Percentiles rank a stretch among this genome's conserved stretches.
Conservation (phyloP, 2,113 vertebrate genomes). For the Stegostoma tigrinum region DNA sequence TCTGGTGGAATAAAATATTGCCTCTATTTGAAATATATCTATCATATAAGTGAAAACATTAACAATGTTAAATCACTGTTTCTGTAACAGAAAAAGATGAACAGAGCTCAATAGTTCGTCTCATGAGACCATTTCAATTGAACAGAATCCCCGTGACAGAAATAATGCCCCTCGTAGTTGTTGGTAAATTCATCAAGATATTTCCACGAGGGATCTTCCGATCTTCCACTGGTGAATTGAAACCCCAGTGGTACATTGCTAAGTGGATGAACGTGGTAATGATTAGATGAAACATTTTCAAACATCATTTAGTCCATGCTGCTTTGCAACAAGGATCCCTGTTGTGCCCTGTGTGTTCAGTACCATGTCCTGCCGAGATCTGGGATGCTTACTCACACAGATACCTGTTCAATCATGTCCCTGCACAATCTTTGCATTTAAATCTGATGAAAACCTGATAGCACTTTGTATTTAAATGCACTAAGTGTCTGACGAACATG, state of each 20-base stretch:
- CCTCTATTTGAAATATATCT: constrained; percentile 39
- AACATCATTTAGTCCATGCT: constrained; percentile 60
- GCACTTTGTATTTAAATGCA: constrained; percentile 39
- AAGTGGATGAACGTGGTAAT: constrained; percentile 64
- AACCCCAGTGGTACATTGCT: constrained; percentile 52
- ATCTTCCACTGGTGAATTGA: constrained; percentile 50
- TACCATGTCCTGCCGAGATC: constrained; percentile 45
- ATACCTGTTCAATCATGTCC: constrained; percentile 44
- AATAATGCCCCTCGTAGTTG: constrained; percentile 47
- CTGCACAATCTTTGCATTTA: constrained; percentile 40
- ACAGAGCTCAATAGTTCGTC: constrained; percentile 43
- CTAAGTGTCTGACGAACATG: constrained; percentile 32
- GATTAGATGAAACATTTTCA: constrained; percentile 69
- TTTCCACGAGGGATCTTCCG: constrained; percentile 51
- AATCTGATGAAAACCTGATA: constrained; percentile 39
- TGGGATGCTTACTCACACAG: constrained; percentile 45
- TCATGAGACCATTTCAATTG: constrained; percentile 62
- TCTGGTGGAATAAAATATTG: constrained; percentile 39
- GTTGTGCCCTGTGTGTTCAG: constrained; percentile 54
- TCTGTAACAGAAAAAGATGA: constrained; percentile 40
- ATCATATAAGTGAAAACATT: constrained; percentile 42
- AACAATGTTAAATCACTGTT: constrained; percentile 41
- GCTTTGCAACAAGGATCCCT: constrained; percentile 54
- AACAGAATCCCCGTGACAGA: constrained; percentile 49
- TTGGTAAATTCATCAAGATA: constrained; percentile 54